A percentile compares a stretch with the other conserved stretches of the same genome.
phyloP scores from a whole-genome alignment of 1,140 invertebrate species.

The Stenopsyche tienmushanensis region DNA sequence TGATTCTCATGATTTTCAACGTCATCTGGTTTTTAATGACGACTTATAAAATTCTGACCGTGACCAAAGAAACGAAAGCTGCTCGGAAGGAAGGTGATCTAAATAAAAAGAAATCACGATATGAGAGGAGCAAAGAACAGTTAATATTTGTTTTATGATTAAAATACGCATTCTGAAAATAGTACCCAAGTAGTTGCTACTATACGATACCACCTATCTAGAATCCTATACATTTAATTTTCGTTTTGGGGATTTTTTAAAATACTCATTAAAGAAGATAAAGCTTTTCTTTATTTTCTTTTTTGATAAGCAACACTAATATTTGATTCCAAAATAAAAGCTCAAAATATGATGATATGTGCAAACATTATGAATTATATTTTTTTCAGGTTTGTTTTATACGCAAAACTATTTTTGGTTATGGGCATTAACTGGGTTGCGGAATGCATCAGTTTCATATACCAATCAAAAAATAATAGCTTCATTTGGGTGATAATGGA shows the following conservation, averaged over 20 bases:
- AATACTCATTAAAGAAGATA: not conserved
- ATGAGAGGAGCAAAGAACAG: not conserved
- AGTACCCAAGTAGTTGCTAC: too few species aligned
- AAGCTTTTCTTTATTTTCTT: not conserved
- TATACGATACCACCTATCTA: too few species aligned
- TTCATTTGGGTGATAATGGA: too few species aligned
- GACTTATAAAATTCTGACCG: not conserved
- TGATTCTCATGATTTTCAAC: not conserved
- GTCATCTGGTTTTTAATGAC: not conserved
- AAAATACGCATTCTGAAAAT: too few species aligned
- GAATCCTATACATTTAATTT: too few species aligned
- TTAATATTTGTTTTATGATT: too few species aligned
- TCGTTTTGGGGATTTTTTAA: too few species aligned
- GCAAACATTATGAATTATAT: not conserved
- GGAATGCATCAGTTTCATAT: not conserved
- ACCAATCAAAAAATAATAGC: too few species aligned
- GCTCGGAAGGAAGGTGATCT: not conserved
- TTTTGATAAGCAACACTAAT: too few species aligned
- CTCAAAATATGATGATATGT: too few species aligned
- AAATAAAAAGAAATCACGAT: not conserved
- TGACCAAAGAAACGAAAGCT: not conserved
- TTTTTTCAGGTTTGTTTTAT: not conserved
- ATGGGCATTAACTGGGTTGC: not conserved
- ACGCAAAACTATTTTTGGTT: not conserved
- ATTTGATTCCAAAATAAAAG: too few species aligned